Percentiles rank a stretch among this genome's conserved stretches.
phyloP scores from a whole-genome alignment of 2,797 vertebrate species.

The Hydrocynus forskahlii region DNA sequence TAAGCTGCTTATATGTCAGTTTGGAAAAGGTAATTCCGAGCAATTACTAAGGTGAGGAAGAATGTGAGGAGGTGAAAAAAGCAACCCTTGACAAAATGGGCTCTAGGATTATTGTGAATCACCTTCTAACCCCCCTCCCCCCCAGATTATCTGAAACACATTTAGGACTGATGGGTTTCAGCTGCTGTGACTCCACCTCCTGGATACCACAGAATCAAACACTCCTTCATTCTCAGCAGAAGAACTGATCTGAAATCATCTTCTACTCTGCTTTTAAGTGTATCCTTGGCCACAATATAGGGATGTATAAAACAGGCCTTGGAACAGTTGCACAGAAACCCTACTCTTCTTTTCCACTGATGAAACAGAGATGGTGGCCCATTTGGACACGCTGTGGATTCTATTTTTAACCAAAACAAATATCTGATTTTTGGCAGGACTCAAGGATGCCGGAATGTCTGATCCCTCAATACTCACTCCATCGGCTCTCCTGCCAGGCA shows the following conservation, averaged over 20 bases:
- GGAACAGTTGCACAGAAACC: background rate
- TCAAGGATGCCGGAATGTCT: background rate
- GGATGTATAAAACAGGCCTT: background rate
- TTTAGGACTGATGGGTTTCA: slow-evolving; percentile 64
- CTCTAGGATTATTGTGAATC: slow-evolving; percentile 26
- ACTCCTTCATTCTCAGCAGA: background rate
- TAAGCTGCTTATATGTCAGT: slow-evolving; percentile 15
- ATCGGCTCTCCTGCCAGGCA: background rate
- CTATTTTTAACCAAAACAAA: slow-evolving; percentile 23
- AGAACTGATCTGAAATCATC: background rate
- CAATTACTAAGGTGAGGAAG: slow-evolving; percentile 15
- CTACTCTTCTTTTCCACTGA: background rate
- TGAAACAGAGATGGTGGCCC: background rate
- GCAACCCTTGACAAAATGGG: background rate
- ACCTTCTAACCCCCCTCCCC: background rate
- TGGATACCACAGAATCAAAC: slow-evolving; percentile 12
- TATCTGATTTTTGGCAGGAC: slow-evolving; percentile 4
- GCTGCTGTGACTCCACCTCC: slow-evolving; percentile 50
- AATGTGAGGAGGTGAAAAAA: slow-evolving; percentile 15
- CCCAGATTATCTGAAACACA: slow-evolving; percentile 62
- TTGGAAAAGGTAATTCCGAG: slow-evolving; percentile 8
- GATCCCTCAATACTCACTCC: background rate
- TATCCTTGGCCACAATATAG: background rate
- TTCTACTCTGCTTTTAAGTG: background rate
- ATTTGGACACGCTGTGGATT: background rate